Evolutionary conservation across 2,797 vertebrate species (phyloP), one percentile per base, ranked within the genome.

Genomic region (Trichosurus vulpecula): DNA sequence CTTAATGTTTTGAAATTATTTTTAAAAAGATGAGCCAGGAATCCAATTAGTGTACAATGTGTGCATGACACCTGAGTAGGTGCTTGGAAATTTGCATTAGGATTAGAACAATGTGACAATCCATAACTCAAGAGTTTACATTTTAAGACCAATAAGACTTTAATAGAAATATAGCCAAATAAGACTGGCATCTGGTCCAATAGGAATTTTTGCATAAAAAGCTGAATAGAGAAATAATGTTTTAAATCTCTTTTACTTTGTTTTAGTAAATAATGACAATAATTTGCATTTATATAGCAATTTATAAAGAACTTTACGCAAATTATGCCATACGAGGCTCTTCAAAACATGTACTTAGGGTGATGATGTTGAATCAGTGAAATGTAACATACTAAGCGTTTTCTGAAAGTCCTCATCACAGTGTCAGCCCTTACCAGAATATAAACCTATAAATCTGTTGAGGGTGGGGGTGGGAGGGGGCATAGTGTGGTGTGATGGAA

Each of bases 1-100:
- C 97, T 97, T 98, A 97, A 95, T 98, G 96, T 98, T 97, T 97
- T 96, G 95, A 98, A 98, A 98, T 98, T 98, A 97, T 97, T 97
- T 98, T 98, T 97, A 97, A 98, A 81, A 97, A 98, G 97, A 97
- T 97, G 97, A 97, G 97, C 95, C 97, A 97, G 95, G 97, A 98
- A 97, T 97, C 97, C 97, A 98, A 98, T 97, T 98, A 98, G 97
- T 96, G 95, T 95, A 93, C 95, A 97, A 98, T 97, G 94, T 98
- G 96, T 97, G 93, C 87, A 96, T 97, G 95, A 97, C 94, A 96
- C 91, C 93, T 93, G 97, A 47, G 16, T 74, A 74, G 66, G n/a
- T 22, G 66, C 8, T 47, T 81, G 19, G 41, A 19, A 81, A 97
- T 96, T 95, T 96, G 96, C 91, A 97, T 97, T 96, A 94, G 94